Percentiles rank a stretch among this genome's conserved stretches.
Conservation (phyloP, 1,140 invertebrate genomes). For the Drosophila aff. region DNA sequence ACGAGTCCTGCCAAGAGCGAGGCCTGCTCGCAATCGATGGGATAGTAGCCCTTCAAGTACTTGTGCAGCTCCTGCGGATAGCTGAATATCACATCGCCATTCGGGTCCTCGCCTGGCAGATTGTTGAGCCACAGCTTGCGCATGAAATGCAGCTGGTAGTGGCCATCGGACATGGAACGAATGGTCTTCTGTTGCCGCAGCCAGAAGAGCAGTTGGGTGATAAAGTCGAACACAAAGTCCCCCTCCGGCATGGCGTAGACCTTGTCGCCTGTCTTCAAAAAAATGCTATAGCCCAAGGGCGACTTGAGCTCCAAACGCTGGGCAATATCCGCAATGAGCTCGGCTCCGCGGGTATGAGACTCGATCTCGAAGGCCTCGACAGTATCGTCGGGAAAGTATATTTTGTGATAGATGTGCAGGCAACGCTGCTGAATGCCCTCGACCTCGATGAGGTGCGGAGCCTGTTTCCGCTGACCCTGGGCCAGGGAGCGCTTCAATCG, state of each 20-base stretch:
- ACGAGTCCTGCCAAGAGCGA: slow-evolving; percentile 92
- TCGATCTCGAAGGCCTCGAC: slow-evolving; percentile 93
- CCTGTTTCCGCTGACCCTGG: slow-evolving; percentile 93
- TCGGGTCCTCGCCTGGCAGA: slow-evolving; percentile 92
- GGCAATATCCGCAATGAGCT: slow-evolving; percentile 94
- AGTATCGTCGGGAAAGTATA: slow-evolving; percentile 96
- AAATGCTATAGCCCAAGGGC: slow-evolving; percentile 95
- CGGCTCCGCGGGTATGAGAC: slow-evolving; percentile 94
- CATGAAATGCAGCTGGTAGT: slow-evolving; percentile 98
- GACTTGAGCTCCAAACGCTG: slow-evolving; percentile 90
- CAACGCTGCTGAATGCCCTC: slow-evolving; percentile 97
- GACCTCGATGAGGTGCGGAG: slow-evolving; percentile 96
- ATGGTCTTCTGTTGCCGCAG: slow-evolving; percentile 92
- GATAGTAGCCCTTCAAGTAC: slow-evolving; percentile 95
- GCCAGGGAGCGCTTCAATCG: slow-evolving; percentile 92
- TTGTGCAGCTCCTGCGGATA: slow-evolving; percentile 98
- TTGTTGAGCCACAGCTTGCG: slow-evolving; percentile 98
- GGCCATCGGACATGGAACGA: slow-evolving; percentile 87
- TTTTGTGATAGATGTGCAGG: slow-evolving; percentile 96
- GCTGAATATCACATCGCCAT: slow-evolving; percentile 97
- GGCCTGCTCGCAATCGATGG: slow-evolving; percentile 92
- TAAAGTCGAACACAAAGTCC: slow-evolving; percentile 98
- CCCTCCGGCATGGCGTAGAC: slow-evolving; percentile 94
- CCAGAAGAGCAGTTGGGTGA: slow-evolving; percentile 94
- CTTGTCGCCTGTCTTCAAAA: slow-evolving; percentile 97